Base-by-base conservation (phyloP, 2,113 vertebrate species). In the Coreoperca whiteheadi region DNA sequence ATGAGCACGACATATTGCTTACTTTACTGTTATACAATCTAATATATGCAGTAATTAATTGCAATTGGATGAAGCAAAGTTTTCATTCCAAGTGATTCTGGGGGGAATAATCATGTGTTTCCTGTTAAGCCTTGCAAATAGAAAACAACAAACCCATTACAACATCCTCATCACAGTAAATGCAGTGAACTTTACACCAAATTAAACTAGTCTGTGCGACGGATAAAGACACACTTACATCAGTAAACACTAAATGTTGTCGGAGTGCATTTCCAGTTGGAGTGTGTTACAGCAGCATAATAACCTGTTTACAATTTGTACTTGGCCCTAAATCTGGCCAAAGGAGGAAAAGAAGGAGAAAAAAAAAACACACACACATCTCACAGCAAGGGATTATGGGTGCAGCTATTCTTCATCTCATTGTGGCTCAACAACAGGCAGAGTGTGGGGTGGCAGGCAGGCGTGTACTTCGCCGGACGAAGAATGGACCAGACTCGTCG, bases 401-500 rank as follows among this genome's bases (percentile, higher is more conserved):
- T 93, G 93, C 92, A 89, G 92, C 91, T 89, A 94, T 95, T 96
- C 93, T 96, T 93, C 88, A 88, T 90, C 93, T 95, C 92, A 96
- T 95, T 96, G 95, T 96, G 93, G 91, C 92, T 92, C 91, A 92
- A 94, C 94, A 96, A 95, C 95, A 94, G 95, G 92, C 93, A 77
- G 87, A 85, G 93, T 92, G 86, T 85, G 89, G 85, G 91, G 91
- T 89, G 93, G 90, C 91, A 92, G 86, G 90, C 93, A 92, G 91
- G 92, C 91, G 86, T 89, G 90, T 88, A 81, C 82, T 87, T 87
- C 61, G 93, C 89, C 88, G 91, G 90, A 89, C 89, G 66, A 96
- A 96, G 95, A 96, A 96, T 96, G 94, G 96, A 96, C 90, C 96
- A 96, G 95, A 95, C 92, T 94, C 85, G 90, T 88, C 83, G 86